These are phyloP conservation scores for Sus cebifrons DNA, from an alignment of 2,797 vertebrate genomes.

Conservation along the genomic window DNA sequence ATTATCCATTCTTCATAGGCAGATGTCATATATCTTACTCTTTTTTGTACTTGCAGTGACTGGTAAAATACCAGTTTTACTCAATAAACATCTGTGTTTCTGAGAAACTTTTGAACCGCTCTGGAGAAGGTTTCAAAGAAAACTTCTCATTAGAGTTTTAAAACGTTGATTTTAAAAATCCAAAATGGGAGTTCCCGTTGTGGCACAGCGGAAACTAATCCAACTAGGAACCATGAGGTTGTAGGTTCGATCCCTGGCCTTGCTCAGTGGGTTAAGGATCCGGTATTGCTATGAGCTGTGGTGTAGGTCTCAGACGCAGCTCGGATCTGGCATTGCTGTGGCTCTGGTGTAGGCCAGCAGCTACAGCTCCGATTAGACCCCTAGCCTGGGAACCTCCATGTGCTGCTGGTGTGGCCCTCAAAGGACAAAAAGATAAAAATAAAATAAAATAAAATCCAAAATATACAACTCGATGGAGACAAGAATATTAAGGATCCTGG, in stretches of 20 bases:
- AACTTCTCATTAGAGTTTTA: not conserved
- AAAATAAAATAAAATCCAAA: not conserved
- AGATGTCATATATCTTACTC: not conserved
- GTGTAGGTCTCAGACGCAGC: no score
- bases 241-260: no score
- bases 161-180: not conserved
- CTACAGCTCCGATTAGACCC: no score
- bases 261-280: no score
- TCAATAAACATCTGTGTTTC: not conserved
- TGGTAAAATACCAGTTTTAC: not conserved
- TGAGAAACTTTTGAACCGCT: conserved; percentile 41
- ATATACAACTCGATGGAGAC: not conserved
- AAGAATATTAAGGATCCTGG: not conserved
- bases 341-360: no score
- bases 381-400: no score
- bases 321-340: no score
- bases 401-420: no score
- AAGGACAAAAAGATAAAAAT: no score
- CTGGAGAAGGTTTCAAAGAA: conserved; percentile 60
- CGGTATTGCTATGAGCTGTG: no score
- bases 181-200: not conserved
- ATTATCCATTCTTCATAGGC: not conserved
- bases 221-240: no score
- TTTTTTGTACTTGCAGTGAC: not conserved
- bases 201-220: no score